These are phyloP conservation scores for Cotesia glomerata DNA, from an alignment of 1,140 invertebrate species.

Conservation along the genomic window DNA sequence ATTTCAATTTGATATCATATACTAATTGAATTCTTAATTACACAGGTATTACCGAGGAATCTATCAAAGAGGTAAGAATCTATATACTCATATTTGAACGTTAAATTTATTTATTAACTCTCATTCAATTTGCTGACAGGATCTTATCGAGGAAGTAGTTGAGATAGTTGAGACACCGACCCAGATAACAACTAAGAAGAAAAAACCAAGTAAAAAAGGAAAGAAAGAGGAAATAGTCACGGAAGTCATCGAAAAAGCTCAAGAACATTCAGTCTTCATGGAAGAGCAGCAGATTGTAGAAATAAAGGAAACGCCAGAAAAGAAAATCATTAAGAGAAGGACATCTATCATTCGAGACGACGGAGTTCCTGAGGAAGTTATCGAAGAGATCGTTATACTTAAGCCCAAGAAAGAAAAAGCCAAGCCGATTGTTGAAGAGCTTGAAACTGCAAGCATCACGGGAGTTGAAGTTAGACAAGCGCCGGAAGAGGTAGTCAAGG, in stretches of 20 bases:
- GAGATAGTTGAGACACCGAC: constrained; percentile 41
- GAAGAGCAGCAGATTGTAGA: constrained; percentile 39
- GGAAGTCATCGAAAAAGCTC: constrained; percentile 28
- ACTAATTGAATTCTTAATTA: constrained; percentile 24
- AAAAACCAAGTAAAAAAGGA: constrained; percentile 37
- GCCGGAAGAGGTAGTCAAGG: neutral
- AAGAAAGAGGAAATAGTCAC: constrained; percentile 33
- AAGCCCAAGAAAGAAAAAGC: constrained; percentile 38
- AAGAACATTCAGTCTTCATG: constrained; percentile 32
- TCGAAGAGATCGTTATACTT: constrained; percentile 41
- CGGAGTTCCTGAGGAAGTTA: constrained; percentile 30
- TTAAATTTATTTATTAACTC: neutral
- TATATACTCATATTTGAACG: neutral
- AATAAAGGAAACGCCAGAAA: constrained; percentile 31
- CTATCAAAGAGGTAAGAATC: constrained; percentile 39
- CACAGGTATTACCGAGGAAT: constrained; percentile 38
- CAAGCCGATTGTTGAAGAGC: constrained; percentile 27
- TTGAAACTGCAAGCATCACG: constrained; percentile 35
- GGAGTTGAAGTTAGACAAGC: constrained; percentile 30
- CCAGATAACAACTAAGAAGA: constrained; percentile 45
- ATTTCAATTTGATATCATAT: neutral
- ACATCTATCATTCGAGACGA: constrained; percentile 38
- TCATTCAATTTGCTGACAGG: constrained; percentile 25
- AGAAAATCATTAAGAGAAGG: constrained; percentile 37
- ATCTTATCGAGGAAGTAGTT: constrained; percentile 36